phyloP scores from a whole-genome alignment of 1,140 invertebrate species.

The Drosophila asahinai region DNA sequence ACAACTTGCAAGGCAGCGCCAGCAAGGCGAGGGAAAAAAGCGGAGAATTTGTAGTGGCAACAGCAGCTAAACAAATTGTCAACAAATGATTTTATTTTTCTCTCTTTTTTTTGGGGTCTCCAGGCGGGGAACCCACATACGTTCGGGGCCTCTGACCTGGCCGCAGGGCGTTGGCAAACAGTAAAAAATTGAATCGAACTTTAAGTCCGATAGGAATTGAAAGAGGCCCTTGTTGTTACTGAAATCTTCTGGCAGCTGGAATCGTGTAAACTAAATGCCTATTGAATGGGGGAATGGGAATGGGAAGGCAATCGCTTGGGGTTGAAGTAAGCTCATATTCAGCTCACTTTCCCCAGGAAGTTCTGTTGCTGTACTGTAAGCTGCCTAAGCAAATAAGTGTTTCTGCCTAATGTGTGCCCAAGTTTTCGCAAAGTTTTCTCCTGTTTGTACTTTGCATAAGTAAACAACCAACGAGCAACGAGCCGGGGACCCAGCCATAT shows the following conservation, averaged over 20 bases:
- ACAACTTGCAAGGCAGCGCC: slow-evolving; percentile 68
- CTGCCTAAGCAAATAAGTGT: slow-evolving; percentile 70
- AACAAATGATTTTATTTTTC: slow-evolving; percentile 82
- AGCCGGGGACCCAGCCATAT: slow-evolving; percentile 55
- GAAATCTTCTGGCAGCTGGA: slow-evolving; percentile 10
- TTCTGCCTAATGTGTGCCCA: slow-evolving; percentile 62
- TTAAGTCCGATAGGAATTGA: slow-evolving; percentile 48
- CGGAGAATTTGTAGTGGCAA: slow-evolving; percentile 75
- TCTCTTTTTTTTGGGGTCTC: slow-evolving; percentile 52
- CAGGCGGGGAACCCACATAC: slow-evolving; percentile 43
- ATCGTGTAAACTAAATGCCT: slow-evolving; percentile 7
- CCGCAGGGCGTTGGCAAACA: slow-evolving; percentile 65
- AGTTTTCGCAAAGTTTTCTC: slow-evolving; percentile 52
- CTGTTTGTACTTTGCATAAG: slow-evolving; percentile 57
- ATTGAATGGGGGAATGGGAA: neutral
- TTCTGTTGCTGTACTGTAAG: slow-evolving; percentile 6
- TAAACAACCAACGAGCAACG: slow-evolving; percentile 48
- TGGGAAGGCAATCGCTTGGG: neutral
- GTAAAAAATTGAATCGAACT: slow-evolving; percentile 68
- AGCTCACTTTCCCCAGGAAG: neutral
- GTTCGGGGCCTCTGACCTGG: slow-evolving; percentile 47
- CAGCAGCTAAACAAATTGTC: slow-evolving; percentile 82
- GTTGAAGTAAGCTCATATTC: slow-evolving; percentile 22
- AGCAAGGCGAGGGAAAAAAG: slow-evolving; percentile 25
- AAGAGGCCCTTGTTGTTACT: slow-evolving; percentile 12